Evolutionary conservation across 1,140 invertebrate species (phyloP), one percentile per base, ranked within the genome.

Genomic region (Temnothorax longispinosus): DNA sequence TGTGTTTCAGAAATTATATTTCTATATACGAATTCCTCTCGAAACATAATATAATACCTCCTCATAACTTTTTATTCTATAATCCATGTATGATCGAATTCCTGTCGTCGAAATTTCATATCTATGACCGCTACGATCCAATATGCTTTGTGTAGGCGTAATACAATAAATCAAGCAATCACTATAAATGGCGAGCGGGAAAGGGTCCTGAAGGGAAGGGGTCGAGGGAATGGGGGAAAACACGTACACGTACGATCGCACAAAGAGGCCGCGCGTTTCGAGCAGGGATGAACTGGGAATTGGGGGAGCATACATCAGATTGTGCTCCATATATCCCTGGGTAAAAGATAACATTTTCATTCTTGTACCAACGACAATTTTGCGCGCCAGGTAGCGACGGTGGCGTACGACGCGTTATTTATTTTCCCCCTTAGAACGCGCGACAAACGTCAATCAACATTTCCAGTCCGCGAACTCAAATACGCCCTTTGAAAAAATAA

Each of bases 131-230:
- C 67, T 18, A 21, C 50, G 78, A 44, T 71, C 18, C 71, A 67
- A 69, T 67, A 72, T 60, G 86, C 62, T 87, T 76, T 74, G 64
- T 76, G 71, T 75, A 85, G 71, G 72, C 72, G 50, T 85, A 85
- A 87, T 85, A 85, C 81, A 54, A 87, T 87, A 85, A 87, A 87
- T 87, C 81, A 76, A 87, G 69, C 60, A 87, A 76, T 87, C 81
- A 62, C 81, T 47, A 54, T 58, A 85, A 87, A 85, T 67, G 56
- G 54, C 80, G 77, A 65, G 38, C 21, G 56, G 21, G 54, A 54
- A 69, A 81, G 62, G 74, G 67, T 71, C 60, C 27, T 27, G 27
- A 27, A 27, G 35, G 13, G 58, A 81, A 54, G 6, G 41, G 38
- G 8, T 32, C 21, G 44, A 78, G 64, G 80, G 67, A 60, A 47